Percentiles rank a stretch among this genome's conserved stretches.
These are phyloP conservation scores for Nanger granti DNA, from an alignment of 2,113 vertebrate genomes.

Conservation along the genomic window DNA sequence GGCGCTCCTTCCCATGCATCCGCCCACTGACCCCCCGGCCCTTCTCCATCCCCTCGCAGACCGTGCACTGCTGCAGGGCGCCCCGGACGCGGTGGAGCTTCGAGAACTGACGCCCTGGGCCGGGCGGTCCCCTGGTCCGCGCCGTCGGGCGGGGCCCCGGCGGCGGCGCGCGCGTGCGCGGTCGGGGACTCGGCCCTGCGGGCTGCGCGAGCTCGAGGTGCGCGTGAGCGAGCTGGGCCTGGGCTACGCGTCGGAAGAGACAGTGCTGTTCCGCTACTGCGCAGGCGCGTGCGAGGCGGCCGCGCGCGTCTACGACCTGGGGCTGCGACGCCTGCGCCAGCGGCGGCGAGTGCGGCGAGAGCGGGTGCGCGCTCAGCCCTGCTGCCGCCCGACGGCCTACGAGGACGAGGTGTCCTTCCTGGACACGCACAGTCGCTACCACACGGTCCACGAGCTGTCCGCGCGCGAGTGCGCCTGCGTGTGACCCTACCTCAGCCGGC, in stretches of 20 bases:
- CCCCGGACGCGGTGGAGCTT: slow-evolving; percentile 89
- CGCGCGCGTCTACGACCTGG: slow-evolving; percentile 90
- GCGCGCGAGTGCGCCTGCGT: slow-evolving; percentile 93
- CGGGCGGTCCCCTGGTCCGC: neutral
- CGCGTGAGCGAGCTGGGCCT: slow-evolving; percentile 93
- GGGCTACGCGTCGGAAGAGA: slow-evolving; percentile 93
- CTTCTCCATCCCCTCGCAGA: slow-evolving; percentile 77
- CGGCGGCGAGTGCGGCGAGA: slow-evolving; percentile 77
- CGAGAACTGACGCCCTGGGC: slow-evolving; percentile 82
- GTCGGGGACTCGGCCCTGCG: slow-evolving; percentile 78
- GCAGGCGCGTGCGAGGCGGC: slow-evolving; percentile 86
- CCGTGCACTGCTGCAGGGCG: slow-evolving; percentile 90
- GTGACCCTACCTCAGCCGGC: slow-evolving; percentile 80
- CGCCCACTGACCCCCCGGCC: neutral
- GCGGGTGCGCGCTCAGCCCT: slow-evolving; percentile 85
- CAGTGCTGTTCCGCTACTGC: slow-evolving; percentile 92
- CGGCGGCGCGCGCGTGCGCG: slow-evolving; percentile 87
- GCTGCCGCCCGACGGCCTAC: slow-evolving; percentile 91
- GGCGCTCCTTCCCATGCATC: too few species aligned
- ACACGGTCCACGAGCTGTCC: slow-evolving; percentile 90
- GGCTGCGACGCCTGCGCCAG: slow-evolving; percentile 85
- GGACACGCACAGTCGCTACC: slow-evolving; percentile 86
- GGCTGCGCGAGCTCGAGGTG: slow-evolving; percentile 85
- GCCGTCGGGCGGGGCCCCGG: slow-evolving; percentile 69
- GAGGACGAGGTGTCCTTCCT: slow-evolving; percentile 92